Conservation (phyloP, 1,140 invertebrate genomes). For the Eriocheir sinensis region DNA sequence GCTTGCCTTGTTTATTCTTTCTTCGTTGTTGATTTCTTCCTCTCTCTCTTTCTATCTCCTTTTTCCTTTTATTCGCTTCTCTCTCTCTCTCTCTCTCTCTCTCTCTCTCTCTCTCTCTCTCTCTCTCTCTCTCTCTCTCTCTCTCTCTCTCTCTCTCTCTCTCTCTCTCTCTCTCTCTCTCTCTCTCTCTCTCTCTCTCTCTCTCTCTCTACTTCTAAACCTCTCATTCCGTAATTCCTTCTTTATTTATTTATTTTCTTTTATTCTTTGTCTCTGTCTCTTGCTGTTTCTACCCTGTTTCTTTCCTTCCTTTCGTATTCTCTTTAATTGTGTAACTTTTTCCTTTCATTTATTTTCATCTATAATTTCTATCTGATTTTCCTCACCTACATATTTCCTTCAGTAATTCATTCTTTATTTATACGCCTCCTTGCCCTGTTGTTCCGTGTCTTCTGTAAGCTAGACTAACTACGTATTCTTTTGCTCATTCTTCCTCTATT, state of each 20-base stretch:
- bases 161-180: constrained; percentile 7
- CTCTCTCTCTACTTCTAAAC: neutral
- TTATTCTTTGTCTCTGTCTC: neutral
- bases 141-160: neutral
- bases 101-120: too few species aligned
- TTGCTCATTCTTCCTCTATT: too few species aligned
- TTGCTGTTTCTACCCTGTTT: neutral
- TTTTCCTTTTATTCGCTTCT: neutral
- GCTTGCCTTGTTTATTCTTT: neutral
- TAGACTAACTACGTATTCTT: too few species aligned
- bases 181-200: neutral
- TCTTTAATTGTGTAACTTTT: neutral
- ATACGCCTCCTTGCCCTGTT: too few species aligned
- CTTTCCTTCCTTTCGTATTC: neutral
- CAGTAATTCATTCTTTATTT: too few species aligned
- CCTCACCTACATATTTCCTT: neutral
- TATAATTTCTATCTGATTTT: neutral
- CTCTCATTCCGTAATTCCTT: neutral
- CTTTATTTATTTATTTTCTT: neutral
- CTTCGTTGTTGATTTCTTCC: neutral
- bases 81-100: too few species aligned
- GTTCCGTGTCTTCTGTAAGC: too few species aligned
- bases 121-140: too few species aligned
- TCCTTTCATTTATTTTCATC: neutral
- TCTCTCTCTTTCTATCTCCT: neutral